Percentiles rank a stretch among this genome's conserved stretches.
Conservation (phyloP, 1,140 invertebrate genomes). For the Solenopsis fugax region DNA sequence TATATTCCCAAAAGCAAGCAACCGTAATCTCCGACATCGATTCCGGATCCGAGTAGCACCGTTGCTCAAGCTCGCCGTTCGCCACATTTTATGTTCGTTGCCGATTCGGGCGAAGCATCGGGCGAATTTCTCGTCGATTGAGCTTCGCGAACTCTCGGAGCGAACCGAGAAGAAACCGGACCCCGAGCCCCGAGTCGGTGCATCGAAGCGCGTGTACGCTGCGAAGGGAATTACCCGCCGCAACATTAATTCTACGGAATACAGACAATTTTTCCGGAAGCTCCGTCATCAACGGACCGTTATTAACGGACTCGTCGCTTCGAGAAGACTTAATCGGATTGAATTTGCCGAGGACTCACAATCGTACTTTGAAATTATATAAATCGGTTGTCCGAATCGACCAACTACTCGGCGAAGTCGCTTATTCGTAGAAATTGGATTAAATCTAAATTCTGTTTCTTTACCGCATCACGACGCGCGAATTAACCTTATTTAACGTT, state of each 20-base stretch:
- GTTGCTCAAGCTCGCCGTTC: background rate
- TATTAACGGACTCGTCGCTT: constrained; percentile 32
- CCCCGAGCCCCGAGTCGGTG: background rate
- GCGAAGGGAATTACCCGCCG: constrained; percentile 25
- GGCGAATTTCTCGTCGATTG: constrained; percentile 16
- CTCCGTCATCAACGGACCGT: background rate
- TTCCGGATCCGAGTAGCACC: background rate
- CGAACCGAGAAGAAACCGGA: background rate
- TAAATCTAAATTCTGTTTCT: constrained; percentile 9
- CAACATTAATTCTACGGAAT: constrained; percentile 24
- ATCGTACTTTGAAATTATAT: constrained; percentile 27
- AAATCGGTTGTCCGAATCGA: constrained; percentile 6
- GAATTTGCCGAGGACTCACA: background rate
- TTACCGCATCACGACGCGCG: background rate
- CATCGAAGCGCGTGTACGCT: constrained; percentile 2
- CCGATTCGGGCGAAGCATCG: background rate
- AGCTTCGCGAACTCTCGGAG: background rate
- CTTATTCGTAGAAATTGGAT: background rate
- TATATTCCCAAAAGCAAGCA: constrained; percentile 14
- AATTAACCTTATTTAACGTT: constrained; percentile 39
- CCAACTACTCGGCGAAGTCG: background rate
- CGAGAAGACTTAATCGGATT: constrained; percentile 25
- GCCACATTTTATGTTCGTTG: background rate
- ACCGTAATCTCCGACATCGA: constrained; percentile 35
- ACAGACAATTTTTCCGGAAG: constrained; percentile 17